Evolutionary conservation across 2,797 vertebrate genomes (phyloP), one percentile per base, ranked within the genome.

Genomic region (Hemitrygon akajei): DNA sequence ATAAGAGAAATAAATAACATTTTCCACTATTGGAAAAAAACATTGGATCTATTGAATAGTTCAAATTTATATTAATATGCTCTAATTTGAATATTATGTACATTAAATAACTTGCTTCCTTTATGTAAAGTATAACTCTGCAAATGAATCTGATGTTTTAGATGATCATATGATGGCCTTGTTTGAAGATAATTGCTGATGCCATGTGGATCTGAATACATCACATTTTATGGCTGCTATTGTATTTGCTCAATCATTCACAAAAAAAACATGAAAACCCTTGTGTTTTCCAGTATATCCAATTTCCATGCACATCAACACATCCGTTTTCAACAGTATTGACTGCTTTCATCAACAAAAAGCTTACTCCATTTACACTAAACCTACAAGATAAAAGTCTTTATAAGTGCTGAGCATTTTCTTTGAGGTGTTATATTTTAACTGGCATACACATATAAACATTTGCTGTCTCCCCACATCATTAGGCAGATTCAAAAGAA

Each of bases 401-500:
- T 95, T 95, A 93, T 94, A 94, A 94, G 93, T 94, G 94, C 82
- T 95, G 27, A 86, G 95, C 94, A 95, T 95, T 95, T 91, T 94
- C 93, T 95, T 95, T 95, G 80, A 95, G 71, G 37, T 75, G 25
- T 30, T 84, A 92, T 40, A 93, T 93, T 75, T 47, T 30, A 76
- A 93, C 69, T 75, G 91, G 71, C 69, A 93, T 56, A 56, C 91
- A 93, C 91, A 93, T 25, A 92, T 58, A 75, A 93, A 89, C 60
- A 89, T 69, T 89, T 69, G 86, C 63, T 89, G 86, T 89, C 91
- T 75, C 91, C 40, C 12, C 71, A 93, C 71, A 7, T 93, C 69
- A 93, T 93, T 76, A 93, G 73, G 69, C 91, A 76, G 69, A 30
- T 25, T 93, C 69, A 75, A 92, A 73, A 92, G 91, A 92, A 84